Evolutionary conservation across 2,888 invertebrate genomes (phyloP).

Genomic region (Eupelmus urozonus): DNA sequence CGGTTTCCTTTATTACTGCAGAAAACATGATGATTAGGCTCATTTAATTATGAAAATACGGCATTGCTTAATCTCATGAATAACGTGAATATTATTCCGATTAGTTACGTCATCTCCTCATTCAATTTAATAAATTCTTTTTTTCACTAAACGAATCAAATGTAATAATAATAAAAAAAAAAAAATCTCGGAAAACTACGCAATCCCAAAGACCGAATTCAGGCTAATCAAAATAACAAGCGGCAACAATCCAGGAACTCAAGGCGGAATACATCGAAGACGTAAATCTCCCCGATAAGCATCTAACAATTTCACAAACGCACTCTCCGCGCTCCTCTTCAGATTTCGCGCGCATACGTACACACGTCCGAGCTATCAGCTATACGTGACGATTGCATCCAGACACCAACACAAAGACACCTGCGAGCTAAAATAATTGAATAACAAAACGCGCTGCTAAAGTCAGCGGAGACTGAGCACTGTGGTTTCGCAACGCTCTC

Average conservation of each 20-base stretch:
- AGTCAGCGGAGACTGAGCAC: background rate
- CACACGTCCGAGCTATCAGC: background rate
- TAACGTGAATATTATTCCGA: too few species aligned
- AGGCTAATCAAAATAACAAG: too few species aligned
- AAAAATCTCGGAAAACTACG: background rate
- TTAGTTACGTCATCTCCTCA: too few species aligned
- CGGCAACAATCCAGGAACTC: background rate
- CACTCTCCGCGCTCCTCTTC: background rate
- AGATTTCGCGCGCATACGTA: background rate
- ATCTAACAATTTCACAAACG: constrained; percentile 19
- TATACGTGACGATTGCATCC: constrained; percentile 2
- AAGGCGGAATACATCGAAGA: background rate
- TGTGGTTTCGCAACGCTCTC: too few species aligned
- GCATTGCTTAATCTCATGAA: too few species aligned
- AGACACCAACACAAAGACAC: background rate
- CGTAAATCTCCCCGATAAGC: constrained; percentile 35
- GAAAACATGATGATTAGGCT: too few species aligned
- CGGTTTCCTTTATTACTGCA: too few species aligned
- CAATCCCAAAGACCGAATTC: background rate
- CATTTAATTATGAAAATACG: too few species aligned
- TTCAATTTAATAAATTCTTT: too few species aligned
- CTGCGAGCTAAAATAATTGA: background rate
- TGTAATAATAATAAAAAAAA: constrained; percentile 16
- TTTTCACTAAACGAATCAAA: too few species aligned
- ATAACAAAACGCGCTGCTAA: background rate